Conservation (phyloP, 2,797 vertebrate species). For the Cossypha dichroa region DNA sequence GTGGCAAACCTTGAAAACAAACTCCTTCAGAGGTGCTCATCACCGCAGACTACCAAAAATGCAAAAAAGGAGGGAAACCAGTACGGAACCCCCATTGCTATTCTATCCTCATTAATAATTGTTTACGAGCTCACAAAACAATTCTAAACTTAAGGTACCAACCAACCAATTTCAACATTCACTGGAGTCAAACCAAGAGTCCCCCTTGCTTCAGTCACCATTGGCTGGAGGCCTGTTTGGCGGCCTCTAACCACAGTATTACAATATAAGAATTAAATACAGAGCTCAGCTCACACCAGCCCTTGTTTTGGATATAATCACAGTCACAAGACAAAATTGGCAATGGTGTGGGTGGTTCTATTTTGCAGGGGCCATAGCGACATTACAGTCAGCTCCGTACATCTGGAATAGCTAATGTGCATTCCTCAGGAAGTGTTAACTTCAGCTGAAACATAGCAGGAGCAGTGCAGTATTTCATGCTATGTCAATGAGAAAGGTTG, state of each 20-base stretch:
- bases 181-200: background rate
- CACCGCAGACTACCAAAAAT: background rate
- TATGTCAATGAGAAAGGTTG: background rate
- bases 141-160: background rate
- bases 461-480: background rate
- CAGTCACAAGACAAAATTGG: slow-evolving; percentile 59
- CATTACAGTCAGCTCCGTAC: background rate
- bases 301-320: slow-evolving; percentile 64
- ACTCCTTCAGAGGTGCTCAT: background rate
- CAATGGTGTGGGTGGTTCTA: slow-evolving; percentile 62
- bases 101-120: slow-evolving; percentile 17
- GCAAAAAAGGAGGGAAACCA: background rate
- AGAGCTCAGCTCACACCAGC: slow-evolving; percentile 30
- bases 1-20: background rate
- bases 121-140: background rate
- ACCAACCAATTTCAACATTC: background rate
- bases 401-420: slow-evolving; percentile 64
- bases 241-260: slow-evolving; percentile 53
- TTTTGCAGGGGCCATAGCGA: slow-evolving; percentile 49
- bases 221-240: slow-evolving; percentile 17
- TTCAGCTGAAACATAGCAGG: slow-evolving; percentile 18
- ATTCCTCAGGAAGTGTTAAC: slow-evolving; percentile 35
- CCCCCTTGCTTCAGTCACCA: background rate
- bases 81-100: background rate
- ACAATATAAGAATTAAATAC: slow-evolving; percentile 65